Evolutionary conservation across 2,113 vertebrate species (phyloP).

Genomic region (Leiothrix lutea): DNA sequence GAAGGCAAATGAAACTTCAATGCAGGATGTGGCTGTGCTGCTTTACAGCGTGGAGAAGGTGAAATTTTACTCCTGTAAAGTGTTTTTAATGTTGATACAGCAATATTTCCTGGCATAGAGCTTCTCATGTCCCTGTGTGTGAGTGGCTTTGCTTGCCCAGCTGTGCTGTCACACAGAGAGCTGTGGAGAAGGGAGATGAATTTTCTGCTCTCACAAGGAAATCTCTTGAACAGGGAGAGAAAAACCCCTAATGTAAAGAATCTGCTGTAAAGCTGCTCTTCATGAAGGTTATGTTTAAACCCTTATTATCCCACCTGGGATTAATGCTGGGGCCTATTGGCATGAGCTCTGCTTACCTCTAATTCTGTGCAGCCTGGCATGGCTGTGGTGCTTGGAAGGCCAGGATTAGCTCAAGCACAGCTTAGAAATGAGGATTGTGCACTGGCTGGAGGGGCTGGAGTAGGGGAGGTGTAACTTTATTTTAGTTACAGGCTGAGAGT

Average conservation of each 20-base stretch:
- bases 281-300: not conserved
- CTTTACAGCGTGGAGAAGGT: not conserved
- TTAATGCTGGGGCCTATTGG: not conserved
- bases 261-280: not conserved
- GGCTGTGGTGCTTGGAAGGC: fast-evolving
- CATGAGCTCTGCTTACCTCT: not conserved
- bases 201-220: not conserved
- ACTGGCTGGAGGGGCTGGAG: fast-evolving
- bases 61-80: not conserved
- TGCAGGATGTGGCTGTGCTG: not conserved
- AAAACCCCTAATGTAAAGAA: not conserved
- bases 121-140: fast-evolving
- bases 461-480: fast-evolving
- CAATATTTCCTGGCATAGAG: no score
- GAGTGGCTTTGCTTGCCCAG: not conserved
- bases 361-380: not conserved
- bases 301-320: not conserved
- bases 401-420: not conserved
- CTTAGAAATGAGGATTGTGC: fast-evolving
- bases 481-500: fast-evolving
- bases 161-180: not conserved
- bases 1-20: not conserved
- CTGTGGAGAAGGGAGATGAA: not conserved
- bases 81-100: not conserved
- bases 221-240: not conserved